phyloP scores from a whole-genome alignment of 2,113 vertebrate species.

The Neogobius melanostomus region DNA sequence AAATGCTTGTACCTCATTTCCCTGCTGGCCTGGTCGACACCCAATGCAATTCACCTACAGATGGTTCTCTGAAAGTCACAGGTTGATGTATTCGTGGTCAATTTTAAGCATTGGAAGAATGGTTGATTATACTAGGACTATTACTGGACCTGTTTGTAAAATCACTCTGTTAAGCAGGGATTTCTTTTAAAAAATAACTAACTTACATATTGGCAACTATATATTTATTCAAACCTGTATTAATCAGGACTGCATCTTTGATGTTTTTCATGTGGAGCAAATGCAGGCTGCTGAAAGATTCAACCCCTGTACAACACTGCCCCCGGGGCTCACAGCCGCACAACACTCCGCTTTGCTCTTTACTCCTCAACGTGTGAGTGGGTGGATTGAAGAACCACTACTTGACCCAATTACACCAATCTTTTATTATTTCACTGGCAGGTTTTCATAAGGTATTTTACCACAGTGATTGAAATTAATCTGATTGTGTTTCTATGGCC shows the following conservation, averaged over 20 bases:
- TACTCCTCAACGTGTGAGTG: slow-evolving; percentile 31
- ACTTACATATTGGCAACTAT: no score
- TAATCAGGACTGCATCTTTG: no score
- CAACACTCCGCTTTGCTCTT: slow-evolving; percentile 32
- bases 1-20: slow-evolving; percentile 29
- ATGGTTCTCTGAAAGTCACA: background rate
- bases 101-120: background rate
- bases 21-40: slow-evolving; percentile 37
- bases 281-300: background rate
- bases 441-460: slow-evolving; percentile 31
- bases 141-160: no score
- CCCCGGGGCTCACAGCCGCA: slow-evolving; percentile 49
- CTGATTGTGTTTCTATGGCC: slow-evolving; percentile 18
- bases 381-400: slow-evolving; percentile 46
- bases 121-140: background rate
- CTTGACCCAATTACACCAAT: slow-evolving; percentile 64
- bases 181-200: no score
- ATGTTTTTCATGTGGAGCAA: background rate
- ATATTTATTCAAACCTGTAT: no score
- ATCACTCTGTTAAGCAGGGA: no score
- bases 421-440: slow-evolving; percentile 24
- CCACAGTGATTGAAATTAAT: slow-evolving; percentile 34
- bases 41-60: slow-evolving; percentile 5
- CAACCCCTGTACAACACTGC: slow-evolving; percentile 65
- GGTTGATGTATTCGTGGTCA: background rate